Conservation (phyloP, 2,888 invertebrate genomes). For the Dicranocentrus wangi region DNA sequence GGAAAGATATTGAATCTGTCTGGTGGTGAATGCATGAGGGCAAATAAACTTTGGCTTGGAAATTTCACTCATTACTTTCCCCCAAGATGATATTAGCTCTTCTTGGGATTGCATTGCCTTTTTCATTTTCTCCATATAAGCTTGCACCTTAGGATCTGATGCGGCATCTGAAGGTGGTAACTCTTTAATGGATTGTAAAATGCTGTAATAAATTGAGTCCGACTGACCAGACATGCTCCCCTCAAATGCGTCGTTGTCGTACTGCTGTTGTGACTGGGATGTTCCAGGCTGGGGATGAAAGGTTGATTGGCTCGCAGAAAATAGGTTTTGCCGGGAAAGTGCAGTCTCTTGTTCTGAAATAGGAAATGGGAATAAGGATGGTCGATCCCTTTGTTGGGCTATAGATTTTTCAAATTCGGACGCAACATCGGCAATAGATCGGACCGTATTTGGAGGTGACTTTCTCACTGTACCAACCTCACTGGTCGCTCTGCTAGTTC, state of each 20-base stretch:
- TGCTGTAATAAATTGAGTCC: conserved; percentile 69
- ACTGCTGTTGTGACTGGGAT: conserved; percentile 33
- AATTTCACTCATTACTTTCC: conserved; percentile 60
- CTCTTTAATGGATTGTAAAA: conserved; percentile 62
- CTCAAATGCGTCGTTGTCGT: conserved; percentile 52
- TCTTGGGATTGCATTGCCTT: conserved; percentile 68
- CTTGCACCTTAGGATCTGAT: conserved; percentile 58
- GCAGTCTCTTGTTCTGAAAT: conserved; percentile 10
- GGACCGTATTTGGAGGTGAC: conserved; percentile 30
- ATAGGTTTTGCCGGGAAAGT: conserved; percentile 28
- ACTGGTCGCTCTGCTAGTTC: conserved; percentile 50
- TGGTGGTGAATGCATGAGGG: conserved; percentile 69
- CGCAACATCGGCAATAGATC: conserved; percentile 68
- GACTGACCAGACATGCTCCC: not conserved
- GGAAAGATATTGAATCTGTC: conserved; percentile 70
- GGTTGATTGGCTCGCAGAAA: not conserved
- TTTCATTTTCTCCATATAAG: conserved; percentile 60
- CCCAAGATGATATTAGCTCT: conserved; percentile 68
- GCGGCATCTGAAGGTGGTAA: conserved; percentile 63
- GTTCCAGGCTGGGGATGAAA: not conserved
- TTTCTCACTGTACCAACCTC: conserved; percentile 25
- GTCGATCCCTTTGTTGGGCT: conserved; percentile 63
- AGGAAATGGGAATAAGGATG: conserved; percentile 52
- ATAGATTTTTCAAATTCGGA: conserved; percentile 69
- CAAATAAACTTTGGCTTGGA: conserved; percentile 66